Evolutionary conservation across 1,140 invertebrate species (phyloP), one percentile per base, ranked within the genome.

Genomic region (Pantala flavescens): DNA sequence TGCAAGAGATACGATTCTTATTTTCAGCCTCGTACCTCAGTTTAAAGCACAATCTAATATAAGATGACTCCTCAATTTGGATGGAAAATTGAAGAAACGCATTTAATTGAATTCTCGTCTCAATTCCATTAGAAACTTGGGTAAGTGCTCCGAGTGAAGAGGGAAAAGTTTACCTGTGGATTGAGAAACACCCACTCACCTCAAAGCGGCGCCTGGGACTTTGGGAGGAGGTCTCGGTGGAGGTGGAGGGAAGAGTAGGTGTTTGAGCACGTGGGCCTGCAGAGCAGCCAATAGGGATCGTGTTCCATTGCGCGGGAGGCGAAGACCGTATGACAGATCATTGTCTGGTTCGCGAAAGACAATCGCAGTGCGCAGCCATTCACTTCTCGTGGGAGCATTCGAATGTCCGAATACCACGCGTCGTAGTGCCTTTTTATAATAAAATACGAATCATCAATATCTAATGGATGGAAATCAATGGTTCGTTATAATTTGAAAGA

Each of bases 201-300:
- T 16, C 3, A 63, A 12, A 21, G 49, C 49, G 49, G 49, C 49
- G 49, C 49, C 49, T 21, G 49, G 49, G 16, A 21, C 75, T 72
- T 74, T 74, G 76, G 78, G 78, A 36, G 28, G 28, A 9, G 28
- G 28, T 76, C 77, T 80, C 49, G 49, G 49, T 1, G 49, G 49
- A 3, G n/a, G 49, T 21, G 49, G 49, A 16, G 49, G 87, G 78
- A 92, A 91, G n/a, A 91, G 81, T 71, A 91, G 83, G 79, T 89
- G 86, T 78, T 91, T 91, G 21, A 88, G 75, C 79, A 91, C 86
- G 73, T 88, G 84, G 5, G 89, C 90, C 78, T 91, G 89, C 0
- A 91, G 83, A 11, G 86, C 88, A 0, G 90, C 86, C 11, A 90
- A 81, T 19, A 91, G 80, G 0, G 89, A 88, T 76, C 88, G 83